A percentile compares a stretch with the other conserved stretches of the same genome.
phyloP scores from a whole-genome alignment of 2,888 invertebrate species.

The Drosophila incognita region DNA sequence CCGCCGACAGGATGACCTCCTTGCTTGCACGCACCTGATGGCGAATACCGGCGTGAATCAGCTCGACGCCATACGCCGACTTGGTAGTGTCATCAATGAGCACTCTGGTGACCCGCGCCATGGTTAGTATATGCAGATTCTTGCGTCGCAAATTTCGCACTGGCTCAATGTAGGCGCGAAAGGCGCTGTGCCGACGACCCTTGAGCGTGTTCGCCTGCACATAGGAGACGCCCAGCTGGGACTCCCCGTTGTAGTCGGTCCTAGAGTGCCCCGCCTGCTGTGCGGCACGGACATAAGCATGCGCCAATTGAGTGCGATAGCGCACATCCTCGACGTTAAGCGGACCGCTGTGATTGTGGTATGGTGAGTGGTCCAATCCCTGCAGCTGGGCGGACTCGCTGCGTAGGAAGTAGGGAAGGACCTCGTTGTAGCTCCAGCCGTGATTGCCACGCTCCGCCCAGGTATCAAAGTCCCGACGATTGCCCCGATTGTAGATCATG shows the following conservation, averaged over 20 bases:
- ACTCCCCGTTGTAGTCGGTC: conserved; percentile 89
- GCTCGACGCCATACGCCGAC: conserved; percentile 89
- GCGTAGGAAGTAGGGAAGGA: conserved; percentile 87
- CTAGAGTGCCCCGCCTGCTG: conserved; percentile 88
- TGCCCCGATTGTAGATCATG: conserved; percentile 91
- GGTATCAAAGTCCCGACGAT: conserved; percentile 89
- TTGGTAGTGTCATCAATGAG: conserved; percentile 88
- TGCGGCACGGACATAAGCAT: conserved; percentile 88
- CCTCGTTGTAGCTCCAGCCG: conserved; percentile 90
- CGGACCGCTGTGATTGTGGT: conserved; percentile 88
- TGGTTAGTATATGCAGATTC: conserved; percentile 89
- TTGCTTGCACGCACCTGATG: conserved; percentile 87
- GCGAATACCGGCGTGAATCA: conserved; percentile 86
- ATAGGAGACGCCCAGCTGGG: conserved; percentile 88
- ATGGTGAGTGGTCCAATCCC: conserved; percentile 86
- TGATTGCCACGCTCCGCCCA: conserved; percentile 89
- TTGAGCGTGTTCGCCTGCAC: conserved; percentile 87
- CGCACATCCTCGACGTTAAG: conserved; percentile 88
- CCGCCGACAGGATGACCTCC: conserved; percentile 94
- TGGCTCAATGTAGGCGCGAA: conserved; percentile 88
- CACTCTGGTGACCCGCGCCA: conserved; percentile 88
- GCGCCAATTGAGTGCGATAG: conserved; percentile 85
- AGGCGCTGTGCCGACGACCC: conserved; percentile 89
- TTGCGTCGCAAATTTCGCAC: conserved; percentile 83
- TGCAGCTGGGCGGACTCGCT: conserved; percentile 85